Evolutionary conservation across 1,140 invertebrate species (phyloP).

Genomic region (Trichoplusia ni): DNA sequence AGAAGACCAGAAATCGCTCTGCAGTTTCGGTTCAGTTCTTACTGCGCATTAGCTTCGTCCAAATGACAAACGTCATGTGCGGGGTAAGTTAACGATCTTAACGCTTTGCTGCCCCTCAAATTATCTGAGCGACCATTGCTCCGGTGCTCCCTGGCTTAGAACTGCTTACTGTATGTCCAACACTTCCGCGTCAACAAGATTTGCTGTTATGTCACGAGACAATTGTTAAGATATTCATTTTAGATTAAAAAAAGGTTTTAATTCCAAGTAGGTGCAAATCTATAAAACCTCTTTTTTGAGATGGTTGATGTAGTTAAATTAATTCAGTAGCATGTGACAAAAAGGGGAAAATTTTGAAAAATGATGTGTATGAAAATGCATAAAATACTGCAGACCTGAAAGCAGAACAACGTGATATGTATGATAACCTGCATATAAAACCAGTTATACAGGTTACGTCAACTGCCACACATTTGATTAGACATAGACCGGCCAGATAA

Average conservation of each 20-base stretch:
- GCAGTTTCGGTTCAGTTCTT: slow-evolving; percentile 39
- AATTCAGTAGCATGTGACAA: no score
- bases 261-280: no score
- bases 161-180: slow-evolving; percentile 69
- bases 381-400: no score
- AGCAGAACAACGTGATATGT: background rate
- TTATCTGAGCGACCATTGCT: slow-evolving; percentile 72
- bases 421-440: background rate
- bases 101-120: slow-evolving; percentile 73
- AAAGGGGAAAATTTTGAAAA: no score
- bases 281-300: no score
- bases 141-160: slow-evolving; percentile 66
- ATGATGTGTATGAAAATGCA: no score
- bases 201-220: slow-evolving; percentile 30
- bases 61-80: slow-evolving; percentile 61
- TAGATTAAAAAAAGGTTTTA: no score
- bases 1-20: slow-evolving; percentile 4
- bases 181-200: slow-evolving; percentile 58
- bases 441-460: slow-evolving; percentile 1
- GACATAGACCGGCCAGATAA: slow-evolving; percentile 6
- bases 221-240: no score
- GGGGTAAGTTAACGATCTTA: slow-evolving; percentile 69
- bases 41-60: slow-evolving; percentile 43
- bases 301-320: no score
- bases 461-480: slow-evolving; percentile 23